Evolutionary conservation across 1,140 invertebrate genomes (phyloP).

Genomic region (Brachionus manjavacas): DNA sequence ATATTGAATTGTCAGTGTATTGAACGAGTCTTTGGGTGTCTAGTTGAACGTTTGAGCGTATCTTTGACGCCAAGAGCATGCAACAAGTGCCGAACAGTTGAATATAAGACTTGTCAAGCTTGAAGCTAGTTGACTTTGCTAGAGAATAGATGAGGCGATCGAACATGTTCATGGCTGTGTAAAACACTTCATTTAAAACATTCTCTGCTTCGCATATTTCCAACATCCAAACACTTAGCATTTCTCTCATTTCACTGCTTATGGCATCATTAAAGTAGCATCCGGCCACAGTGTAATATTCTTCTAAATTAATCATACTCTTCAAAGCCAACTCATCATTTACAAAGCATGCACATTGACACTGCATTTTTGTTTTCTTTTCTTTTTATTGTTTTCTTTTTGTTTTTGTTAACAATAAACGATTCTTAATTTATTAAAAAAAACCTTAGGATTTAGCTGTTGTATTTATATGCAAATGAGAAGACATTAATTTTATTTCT

Average conservation of each 20-base stretch:
- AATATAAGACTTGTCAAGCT: conserved; percentile 71
- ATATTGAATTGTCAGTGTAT: conserved; percentile 86
- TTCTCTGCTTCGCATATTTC: conserved; percentile 78
- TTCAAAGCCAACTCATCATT: background rate
- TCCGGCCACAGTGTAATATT: background rate
- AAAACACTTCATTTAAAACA: conserved; percentile 83
- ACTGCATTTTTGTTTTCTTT: background rate
- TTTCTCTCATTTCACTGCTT: background rate
- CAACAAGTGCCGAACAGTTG: conserved; percentile 82
- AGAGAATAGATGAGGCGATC: conserved; percentile 71
- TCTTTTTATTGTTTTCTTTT: background rate
- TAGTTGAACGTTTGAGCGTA: conserved; percentile 73
- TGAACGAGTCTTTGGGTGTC: conserved; percentile 73
- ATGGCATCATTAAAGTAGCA: background rate
- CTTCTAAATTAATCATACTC: conserved; percentile 9
- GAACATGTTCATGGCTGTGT: conserved; percentile 81
- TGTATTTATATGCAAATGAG: background rate
- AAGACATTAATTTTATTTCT: background rate
- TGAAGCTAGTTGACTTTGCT: conserved; percentile 61
- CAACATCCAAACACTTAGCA: background rate
- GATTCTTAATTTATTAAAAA: background rate
- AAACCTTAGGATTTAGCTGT: background rate
- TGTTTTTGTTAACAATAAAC: background rate
- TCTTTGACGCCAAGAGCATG: conserved; percentile 82
- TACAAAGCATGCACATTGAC: background rate